Conservation (phyloP, 2,113 vertebrate genomes). For the Castor canadensis region DNA sequence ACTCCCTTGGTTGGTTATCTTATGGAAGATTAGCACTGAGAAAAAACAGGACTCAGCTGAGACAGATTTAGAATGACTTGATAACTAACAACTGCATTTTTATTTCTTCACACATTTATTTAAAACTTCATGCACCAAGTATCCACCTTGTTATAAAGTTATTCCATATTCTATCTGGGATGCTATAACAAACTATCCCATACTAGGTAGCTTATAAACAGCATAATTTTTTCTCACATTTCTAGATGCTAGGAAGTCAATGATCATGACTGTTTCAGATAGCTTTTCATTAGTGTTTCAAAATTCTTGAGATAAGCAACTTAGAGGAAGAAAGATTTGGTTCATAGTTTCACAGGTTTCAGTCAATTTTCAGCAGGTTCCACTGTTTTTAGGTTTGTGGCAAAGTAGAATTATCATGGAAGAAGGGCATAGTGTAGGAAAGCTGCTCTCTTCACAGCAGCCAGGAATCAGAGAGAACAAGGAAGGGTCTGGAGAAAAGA, state of each 20-base stretch:
- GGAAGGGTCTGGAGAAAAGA: too few species aligned
- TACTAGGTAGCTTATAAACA: background rate
- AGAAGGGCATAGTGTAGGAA: background rate
- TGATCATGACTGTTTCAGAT: background rate
- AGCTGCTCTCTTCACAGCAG: background rate
- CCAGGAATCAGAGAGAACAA: background rate
- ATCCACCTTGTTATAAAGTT: background rate
- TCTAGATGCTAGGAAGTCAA: background rate
- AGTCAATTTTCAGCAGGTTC: accelerated
- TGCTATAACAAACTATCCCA: background rate
- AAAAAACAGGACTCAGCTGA: background rate
- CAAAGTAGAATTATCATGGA: background rate
- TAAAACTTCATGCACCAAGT: background rate
- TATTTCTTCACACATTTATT: background rate
- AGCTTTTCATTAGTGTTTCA: background rate
- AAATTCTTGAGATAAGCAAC: background rate
- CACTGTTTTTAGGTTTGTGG: too few species aligned
- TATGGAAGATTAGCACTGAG: background rate
- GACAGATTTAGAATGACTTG: background rate
- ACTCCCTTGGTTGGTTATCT: background rate
- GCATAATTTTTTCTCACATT: background rate
- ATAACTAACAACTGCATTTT: background rate
- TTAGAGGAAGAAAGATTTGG: too few species aligned
- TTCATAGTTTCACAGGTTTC: background rate
- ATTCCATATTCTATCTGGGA: background rate